These are phyloP conservation scores for Muscicapa adusta DNA, from an alignment of 2,113 vertebrate genomes.

Conservation along the genomic window DNA sequence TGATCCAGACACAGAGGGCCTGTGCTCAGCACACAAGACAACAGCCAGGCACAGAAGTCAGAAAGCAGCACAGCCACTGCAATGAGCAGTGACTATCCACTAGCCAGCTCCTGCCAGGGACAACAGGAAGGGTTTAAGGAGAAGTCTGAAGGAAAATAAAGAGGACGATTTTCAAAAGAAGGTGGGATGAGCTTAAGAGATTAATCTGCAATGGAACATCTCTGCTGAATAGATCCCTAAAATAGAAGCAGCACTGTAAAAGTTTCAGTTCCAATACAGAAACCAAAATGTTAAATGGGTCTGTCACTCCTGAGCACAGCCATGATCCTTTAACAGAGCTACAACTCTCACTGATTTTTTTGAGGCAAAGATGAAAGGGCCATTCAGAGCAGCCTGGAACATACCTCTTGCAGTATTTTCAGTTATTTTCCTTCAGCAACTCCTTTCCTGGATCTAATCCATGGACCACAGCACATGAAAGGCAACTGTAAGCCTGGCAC, in stretches of 20 bases:
- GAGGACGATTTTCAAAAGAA: background rate
- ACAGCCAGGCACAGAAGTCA: background rate
- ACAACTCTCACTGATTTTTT: background rate
- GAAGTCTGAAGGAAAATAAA: background rate
- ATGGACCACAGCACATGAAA: constrained; percentile 22
- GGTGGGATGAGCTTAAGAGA: background rate
- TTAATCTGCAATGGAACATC: background rate
- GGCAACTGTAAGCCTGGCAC: background rate
- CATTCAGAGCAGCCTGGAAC: constrained; percentile 29
- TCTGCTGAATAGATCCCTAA: background rate
- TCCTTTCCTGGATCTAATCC: constrained; percentile 31
- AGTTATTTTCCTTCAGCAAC: constrained; percentile 12
- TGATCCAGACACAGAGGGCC: background rate
- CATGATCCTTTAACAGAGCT: background rate
- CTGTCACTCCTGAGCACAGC: background rate
- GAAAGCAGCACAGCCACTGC: background rate
- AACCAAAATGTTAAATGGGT: background rate
- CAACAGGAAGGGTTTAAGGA: background rate
- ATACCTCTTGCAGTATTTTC: background rate
- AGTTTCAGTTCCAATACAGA: background rate
- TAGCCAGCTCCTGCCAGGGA: background rate
- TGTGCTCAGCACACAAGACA: background rate
- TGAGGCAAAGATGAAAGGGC: constrained; percentile 15
- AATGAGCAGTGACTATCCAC: background rate
- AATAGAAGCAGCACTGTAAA: background rate